These are phyloP conservation scores for Melanocharis versteri DNA, from an alignment of 2,113 vertebrate genomes.

Conservation along the genomic window DNA sequence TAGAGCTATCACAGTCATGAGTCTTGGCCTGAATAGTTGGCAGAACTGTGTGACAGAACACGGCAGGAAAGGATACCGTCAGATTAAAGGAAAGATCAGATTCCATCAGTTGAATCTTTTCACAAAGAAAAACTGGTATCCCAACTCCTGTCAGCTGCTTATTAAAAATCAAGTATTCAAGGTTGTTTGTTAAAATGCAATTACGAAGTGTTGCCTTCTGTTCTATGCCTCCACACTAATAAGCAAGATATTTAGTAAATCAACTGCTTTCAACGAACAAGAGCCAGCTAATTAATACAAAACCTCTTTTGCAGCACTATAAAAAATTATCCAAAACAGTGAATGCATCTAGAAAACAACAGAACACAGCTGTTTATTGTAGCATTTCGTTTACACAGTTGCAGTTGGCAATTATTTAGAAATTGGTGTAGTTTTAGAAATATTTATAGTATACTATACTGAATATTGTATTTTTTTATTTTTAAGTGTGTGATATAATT, in stretches of 20 bases:
- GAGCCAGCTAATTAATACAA: conserved; percentile 62
- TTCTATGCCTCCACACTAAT: conserved; percentile 45
- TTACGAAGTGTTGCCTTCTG: conserved; percentile 40
- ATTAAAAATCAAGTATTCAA: conserved; percentile 63
- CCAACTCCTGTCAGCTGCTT: background rate
- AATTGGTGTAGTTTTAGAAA: conserved; percentile 34
- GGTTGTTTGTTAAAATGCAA: conserved; percentile 54
- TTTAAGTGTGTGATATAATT: background rate
- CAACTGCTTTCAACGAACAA: conserved; percentile 39
- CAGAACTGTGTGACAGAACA: background rate
- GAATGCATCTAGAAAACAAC: conserved; percentile 53
- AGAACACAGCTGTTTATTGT: conserved; percentile 37
- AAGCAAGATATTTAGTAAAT: conserved; percentile 68
- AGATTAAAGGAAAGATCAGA: background rate
- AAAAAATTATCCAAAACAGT: conserved; percentile 40
- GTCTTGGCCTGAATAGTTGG: background rate
- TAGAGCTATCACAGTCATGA: background rate
- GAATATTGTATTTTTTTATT: background rate
- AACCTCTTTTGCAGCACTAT: conserved; percentile 40
- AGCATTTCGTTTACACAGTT: conserved; percentile 49
- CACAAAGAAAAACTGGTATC: background rate
- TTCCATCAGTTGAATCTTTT: background rate
- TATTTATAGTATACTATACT: background rate
- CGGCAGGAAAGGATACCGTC: background rate
- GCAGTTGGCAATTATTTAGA: conserved; percentile 52